Base-by-base conservation (phyloP, 2,888 invertebrate species). In the Selenia dentaria region DNA sequence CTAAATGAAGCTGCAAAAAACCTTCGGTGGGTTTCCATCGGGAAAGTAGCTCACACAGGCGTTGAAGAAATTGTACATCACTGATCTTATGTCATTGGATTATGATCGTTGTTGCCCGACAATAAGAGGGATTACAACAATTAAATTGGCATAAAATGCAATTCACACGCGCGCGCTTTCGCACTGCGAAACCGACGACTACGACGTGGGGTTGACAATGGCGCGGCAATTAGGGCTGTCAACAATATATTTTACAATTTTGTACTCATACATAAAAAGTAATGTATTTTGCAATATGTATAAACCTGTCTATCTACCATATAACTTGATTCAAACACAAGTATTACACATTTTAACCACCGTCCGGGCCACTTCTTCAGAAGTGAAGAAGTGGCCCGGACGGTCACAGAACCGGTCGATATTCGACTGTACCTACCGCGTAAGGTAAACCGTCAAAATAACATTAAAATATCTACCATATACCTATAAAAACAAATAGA, bases 21-120 rank as follows among this genome's bases (percentile, higher is more conserved):
- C 55, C 55, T 57, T 51, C 12, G 29, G n/a, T 3, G 49, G 56
- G 49, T 67, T 74, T 47, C 66, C 74, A 63, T 66, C 70, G 57
- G 81, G 82, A 73, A 83, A 81, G 76, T 83, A 77, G 69, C 66
- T 71, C 63, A 81, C 72, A 60, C 81, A 72, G 52, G 71, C 61
- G 50, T 70, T 73, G 66, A 79, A 79, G 74, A 83, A 79, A 72
- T 78, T 79, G 67, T 80, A 74, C 84, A 88, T 84, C 54, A 70
- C 12, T 22, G 16, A 27, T 41, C 3, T 44, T 39, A 37, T 37
- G 20, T 58, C 37, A 57, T 50, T 35, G 51, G 37, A 68, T 62
- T 53, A 48, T 59, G 18, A 39, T 53, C 62, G 46, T 39, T 66
- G 62, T 42, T 52, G 9, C 29, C 2, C 11, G n/a, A 38, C 20